Evolutionary conservation across 2,113 vertebrate species (phyloP).

Genomic region (Pteruthius melanotis): DNA sequence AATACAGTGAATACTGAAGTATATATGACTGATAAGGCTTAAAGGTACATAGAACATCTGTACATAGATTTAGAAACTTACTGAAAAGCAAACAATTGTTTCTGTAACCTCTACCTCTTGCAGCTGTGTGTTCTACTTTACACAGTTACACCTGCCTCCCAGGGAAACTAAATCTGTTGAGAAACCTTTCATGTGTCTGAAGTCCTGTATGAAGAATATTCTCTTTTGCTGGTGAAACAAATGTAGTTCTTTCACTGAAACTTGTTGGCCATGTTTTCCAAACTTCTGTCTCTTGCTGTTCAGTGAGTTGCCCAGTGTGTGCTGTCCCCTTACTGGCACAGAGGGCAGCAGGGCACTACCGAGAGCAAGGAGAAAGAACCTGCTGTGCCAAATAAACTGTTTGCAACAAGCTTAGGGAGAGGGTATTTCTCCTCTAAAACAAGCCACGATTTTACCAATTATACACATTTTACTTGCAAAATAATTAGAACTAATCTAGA

Average conservation of each 20-base stretch:
- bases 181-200: not conserved
- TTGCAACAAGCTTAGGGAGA: not conserved
- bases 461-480: not conserved
- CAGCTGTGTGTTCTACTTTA: not conserved
- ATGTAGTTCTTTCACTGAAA: not conserved
- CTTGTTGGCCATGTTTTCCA: not conserved
- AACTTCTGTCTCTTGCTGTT: not conserved
- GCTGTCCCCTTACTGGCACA: not conserved
- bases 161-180: not conserved
- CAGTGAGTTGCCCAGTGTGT: not conserved
- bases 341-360: fast-evolving
- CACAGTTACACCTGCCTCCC: not conserved
- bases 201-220: not conserved
- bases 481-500: not conserved
- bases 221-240: not conserved
- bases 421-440: not conserved
- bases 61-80: not conserved
- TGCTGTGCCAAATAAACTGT: not conserved
- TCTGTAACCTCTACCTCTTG: not conserved
- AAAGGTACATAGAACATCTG: not conserved
- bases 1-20: not conserved
- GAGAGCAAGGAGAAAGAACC: not conserved
- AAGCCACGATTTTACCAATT: not conserved
- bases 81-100: not conserved
- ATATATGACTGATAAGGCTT: not conserved